Evolutionary conservation across 2,797 vertebrate species (phyloP), one percentile per base, ranked within the genome.

Genomic region (Microcaecilia unicolor): DNA sequence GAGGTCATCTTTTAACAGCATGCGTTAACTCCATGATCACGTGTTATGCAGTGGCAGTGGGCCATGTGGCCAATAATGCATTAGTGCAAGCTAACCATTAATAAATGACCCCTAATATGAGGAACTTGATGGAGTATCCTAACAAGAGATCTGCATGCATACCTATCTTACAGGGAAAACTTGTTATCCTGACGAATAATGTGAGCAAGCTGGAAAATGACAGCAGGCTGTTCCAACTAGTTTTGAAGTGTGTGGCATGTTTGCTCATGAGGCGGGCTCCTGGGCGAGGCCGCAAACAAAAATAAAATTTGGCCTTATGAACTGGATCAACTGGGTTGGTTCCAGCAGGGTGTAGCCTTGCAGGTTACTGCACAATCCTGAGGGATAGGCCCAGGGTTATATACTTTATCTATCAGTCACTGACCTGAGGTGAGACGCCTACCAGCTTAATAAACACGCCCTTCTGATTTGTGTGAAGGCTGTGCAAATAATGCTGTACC

Each of bases 281-380:
- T 12, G 38, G 44, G 59, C 40, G 47, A 2, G 25, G 25, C 34
- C 34, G 21, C 45, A 48, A 54, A 40, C 19, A 4, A 10, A 56
- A 55, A 53, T 51, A 23, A 11, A 2, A 44, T 64, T 51, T 57
- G 45, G 35, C 55, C 48, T 7, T 47, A 51, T 41, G 50, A 70
- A 70, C 60, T 51, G 61, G 71, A 59, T 34, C 15, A 30, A 39
- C 44, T 28, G 26, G 61, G 19, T 44, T 6, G 2, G 2, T 43
- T 70, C 70, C 51, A 62, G 37, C 44, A 40, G 58, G 61, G 48
- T 3, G 41, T 37, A 44, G 44, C 34, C 25, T 14, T 18, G 18
- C 39, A 28, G 5, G 10, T n/a, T 58, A 26, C 54, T 51, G 38
- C 52, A 48, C 40, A 42, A 14, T 36, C 41, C 42, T 9, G 6